These are phyloP conservation scores for Sitta carolinensis DNA, from an alignment of 2,797 vertebrate species.

Conservation along the genomic window DNA sequence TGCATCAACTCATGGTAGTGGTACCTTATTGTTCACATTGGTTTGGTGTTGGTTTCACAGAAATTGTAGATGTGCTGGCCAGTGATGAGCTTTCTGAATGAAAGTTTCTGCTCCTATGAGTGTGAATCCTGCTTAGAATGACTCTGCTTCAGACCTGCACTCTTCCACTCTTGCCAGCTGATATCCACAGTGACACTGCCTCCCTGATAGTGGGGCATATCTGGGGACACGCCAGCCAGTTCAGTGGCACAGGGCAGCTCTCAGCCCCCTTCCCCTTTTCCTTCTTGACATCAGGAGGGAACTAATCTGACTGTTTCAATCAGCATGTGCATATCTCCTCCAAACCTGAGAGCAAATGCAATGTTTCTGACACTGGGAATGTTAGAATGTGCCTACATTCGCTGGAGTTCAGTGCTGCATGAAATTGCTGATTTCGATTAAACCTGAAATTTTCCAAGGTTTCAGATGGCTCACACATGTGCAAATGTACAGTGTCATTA, in stretches of 20 bases:
- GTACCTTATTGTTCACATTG: neutral
- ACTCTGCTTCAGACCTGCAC: neutral
- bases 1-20: neutral
- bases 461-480: neutral
- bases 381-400: neutral
- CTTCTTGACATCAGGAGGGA: neutral
- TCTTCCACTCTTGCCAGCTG: neutral
- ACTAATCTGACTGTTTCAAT: neutral
- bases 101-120: neutral
- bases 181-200: rapidly evolving
- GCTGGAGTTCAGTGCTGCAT: neutral
- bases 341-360: neutral
- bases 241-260: neutral
- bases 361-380: neutral
- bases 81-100: neutral
- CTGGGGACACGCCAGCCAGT: neutral
- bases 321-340: neutral
- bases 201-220: rapidly evolving
- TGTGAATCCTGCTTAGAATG: neutral
- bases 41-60: constrained; percentile 33
- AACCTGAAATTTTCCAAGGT: neutral
- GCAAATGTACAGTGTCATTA: neutral
- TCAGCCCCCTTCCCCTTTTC: neutral
- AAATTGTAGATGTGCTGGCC: neutral
- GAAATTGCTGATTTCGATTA: neutral